Percentiles rank a stretch among this genome's conserved stretches.
Conservation (phyloP, 2,888 invertebrate genomes). For the Quadriops clusia region DNA sequence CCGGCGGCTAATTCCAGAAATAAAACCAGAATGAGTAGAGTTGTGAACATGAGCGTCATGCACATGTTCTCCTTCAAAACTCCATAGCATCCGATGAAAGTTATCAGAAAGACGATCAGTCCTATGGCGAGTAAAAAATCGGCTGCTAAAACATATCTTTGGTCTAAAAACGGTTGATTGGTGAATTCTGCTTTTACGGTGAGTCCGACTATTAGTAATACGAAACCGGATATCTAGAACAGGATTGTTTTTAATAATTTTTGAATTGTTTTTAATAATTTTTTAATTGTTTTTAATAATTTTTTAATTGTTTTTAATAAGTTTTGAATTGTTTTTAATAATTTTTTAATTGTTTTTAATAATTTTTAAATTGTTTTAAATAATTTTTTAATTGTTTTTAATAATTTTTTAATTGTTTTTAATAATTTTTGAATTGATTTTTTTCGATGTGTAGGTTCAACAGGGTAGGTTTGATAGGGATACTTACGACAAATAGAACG, state of each 20-base stretch:
- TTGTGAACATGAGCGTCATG: constrained; percentile 81
- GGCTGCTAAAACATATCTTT: constrained; percentile 71
- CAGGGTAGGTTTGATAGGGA: too few relatives aligned
- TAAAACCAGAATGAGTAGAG: constrained; percentile 66
- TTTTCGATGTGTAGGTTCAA: too few relatives aligned
- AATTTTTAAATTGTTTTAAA: too few relatives aligned
- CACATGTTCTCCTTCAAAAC: constrained; percentile 89
- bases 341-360: too few relatives aligned
- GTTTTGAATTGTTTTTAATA: too few relatives aligned
- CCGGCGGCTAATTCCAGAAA: constrained; percentile 71
- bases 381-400: too few relatives aligned
- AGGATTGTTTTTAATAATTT: constrained; percentile 17
- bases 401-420: too few relatives aligned
- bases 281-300: too few relatives aligned
- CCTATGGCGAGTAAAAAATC: constrained; percentile 78
- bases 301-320: too few relatives aligned
- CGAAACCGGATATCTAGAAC: constrained; percentile 73
- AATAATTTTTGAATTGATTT: too few relatives aligned
- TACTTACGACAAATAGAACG: too few relatives aligned
- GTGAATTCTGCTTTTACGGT: constrained; percentile 62
- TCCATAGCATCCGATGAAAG: constrained; percentile 93
- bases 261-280: too few relatives aligned
- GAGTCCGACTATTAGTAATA: constrained; percentile 71
- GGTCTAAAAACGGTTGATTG: constrained; percentile 67
- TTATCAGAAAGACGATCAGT: constrained; percentile 73